phyloP scores from a whole-genome alignment of 2,888 invertebrate species.

The Pycnomerus fuliginosus region DNA sequence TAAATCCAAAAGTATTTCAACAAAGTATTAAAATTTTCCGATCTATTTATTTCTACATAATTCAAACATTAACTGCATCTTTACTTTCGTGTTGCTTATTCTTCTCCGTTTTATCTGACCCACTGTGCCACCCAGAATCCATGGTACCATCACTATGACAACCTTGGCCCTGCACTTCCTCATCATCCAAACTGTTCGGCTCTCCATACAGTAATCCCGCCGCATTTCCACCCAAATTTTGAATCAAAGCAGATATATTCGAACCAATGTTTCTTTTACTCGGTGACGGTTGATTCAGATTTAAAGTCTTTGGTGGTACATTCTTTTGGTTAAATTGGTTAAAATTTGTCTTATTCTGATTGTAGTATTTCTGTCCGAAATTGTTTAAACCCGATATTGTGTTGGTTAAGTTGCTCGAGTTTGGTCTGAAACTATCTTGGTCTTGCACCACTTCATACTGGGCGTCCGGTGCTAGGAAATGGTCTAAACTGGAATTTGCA shows the following conservation, averaged over 20 bases:
- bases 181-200: slow-evolving; percentile 44
- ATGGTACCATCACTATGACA: slow-evolving; percentile 57
- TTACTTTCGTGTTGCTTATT: slow-evolving; percentile 38
- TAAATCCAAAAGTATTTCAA: no score
- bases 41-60: no score
- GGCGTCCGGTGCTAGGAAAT: slow-evolving; percentile 61
- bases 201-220: slow-evolving; percentile 52
- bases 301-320: slow-evolving; percentile 46
- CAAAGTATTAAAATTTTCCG: no score
- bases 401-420: slow-evolving; percentile 47
- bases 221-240: slow-evolving; percentile 53
- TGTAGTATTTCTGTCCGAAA: slow-evolving; percentile 48
- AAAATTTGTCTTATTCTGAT: slow-evolving; percentile 36
- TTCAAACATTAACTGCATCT: slow-evolving; percentile 46
- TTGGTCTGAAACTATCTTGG: slow-evolving; percentile 43
- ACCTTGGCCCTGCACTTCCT: slow-evolving; percentile 47
- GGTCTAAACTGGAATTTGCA: slow-evolving; percentile 35
- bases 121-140: slow-evolving; percentile 71
- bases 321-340: slow-evolving; percentile 41
- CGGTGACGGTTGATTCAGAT: slow-evolving; percentile 28
- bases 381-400: slow-evolving; percentile 51
- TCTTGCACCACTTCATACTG: slow-evolving; percentile 64
- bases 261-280: slow-evolving; percentile 48
- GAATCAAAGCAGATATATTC: slow-evolving; percentile 55
- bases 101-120: slow-evolving; percentile 60